Percentiles rank a stretch among this genome's conserved stretches.
These are phyloP conservation scores for Stenodema calcarata DNA, from an alignment of 2,888 invertebrate genomes.

Conservation along the genomic window DNA sequence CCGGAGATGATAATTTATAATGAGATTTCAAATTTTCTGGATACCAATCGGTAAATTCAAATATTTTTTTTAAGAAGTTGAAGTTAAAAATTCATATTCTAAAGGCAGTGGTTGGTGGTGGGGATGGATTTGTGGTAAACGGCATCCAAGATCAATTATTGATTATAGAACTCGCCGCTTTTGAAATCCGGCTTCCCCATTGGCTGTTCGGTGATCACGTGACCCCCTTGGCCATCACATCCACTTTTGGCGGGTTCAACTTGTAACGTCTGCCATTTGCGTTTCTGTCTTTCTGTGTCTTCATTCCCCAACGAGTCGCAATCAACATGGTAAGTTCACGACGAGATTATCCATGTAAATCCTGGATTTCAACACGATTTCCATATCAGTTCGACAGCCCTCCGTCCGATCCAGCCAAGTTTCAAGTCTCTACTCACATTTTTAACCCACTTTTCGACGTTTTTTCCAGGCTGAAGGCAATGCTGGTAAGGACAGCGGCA, in stretches of 20 bases:
- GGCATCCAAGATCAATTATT: conserved; percentile 31
- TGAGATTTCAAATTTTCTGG: too few relatives aligned
- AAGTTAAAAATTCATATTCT: neutral
- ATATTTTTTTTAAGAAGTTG: too few relatives aligned
- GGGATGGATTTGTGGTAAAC: neutral
- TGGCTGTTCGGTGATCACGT: conserved; percentile 51
- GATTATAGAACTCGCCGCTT: conserved; percentile 40
- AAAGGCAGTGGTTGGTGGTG: neutral
- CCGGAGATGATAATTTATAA: too few relatives aligned
- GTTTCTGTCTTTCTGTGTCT: conserved; percentile 12
- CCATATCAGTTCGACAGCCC: conserved; percentile 57
- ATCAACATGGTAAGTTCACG: conserved; percentile 63
- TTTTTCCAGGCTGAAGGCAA: conserved; percentile 94
- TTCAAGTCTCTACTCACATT: conserved; percentile 64
- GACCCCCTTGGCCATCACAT: conserved; percentile 51
- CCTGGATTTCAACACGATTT: conserved; percentile 59
- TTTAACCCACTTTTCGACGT: conserved; percentile 27
- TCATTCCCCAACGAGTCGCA: neutral
- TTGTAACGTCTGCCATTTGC: conserved; percentile 50
- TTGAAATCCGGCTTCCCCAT: conserved; percentile 47
- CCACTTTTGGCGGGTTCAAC: conserved; percentile 53
- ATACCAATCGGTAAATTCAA: too few relatives aligned
- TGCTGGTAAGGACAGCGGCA: conserved; percentile 99
- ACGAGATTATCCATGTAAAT: conserved; percentile 61
- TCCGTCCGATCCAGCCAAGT: conserved; percentile 67